Conservation (phyloP, 53 echinoderm and acorn worm genomes). For the Crossaster papposus region DNA sequence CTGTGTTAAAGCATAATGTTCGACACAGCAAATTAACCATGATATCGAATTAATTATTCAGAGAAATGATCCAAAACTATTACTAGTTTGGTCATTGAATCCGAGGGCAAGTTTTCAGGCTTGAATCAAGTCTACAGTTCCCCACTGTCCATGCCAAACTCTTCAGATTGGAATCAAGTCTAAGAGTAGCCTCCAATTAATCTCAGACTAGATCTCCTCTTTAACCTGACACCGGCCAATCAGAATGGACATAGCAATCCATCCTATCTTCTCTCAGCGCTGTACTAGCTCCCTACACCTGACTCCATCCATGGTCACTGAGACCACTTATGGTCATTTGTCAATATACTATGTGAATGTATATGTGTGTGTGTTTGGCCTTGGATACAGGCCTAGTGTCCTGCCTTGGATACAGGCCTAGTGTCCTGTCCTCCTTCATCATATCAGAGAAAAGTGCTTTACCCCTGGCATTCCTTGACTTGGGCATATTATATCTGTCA, state of each 20-base stretch:
- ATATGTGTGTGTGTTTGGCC: not conserved
- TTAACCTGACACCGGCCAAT: not conserved
- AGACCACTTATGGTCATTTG: not conserved
- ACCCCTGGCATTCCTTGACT: not conserved
- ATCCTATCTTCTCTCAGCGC: not conserved
- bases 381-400: not conserved
- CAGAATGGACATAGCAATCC: not conserved
- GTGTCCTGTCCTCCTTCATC: not conserved
- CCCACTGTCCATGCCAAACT: not conserved
- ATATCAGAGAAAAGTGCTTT: not conserved
- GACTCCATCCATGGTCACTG: not conserved
- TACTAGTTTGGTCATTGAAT: not conserved
- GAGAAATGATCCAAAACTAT: no score
- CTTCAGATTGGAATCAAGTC: not conserved
- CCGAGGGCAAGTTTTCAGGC: not conserved
- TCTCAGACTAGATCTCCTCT: not conserved
- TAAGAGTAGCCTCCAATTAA: not conserved
- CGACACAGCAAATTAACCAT: no score
- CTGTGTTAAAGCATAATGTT: no score
- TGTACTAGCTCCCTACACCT: not conserved
- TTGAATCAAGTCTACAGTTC: not conserved
- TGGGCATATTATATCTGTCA: not conserved
- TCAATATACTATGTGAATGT: not conserved
- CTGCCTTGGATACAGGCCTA: not conserved
- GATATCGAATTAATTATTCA: no score